Evolutionary conservation across 2,797 vertebrate genomes (phyloP).

Genomic region (Poecile montanus): DNA sequence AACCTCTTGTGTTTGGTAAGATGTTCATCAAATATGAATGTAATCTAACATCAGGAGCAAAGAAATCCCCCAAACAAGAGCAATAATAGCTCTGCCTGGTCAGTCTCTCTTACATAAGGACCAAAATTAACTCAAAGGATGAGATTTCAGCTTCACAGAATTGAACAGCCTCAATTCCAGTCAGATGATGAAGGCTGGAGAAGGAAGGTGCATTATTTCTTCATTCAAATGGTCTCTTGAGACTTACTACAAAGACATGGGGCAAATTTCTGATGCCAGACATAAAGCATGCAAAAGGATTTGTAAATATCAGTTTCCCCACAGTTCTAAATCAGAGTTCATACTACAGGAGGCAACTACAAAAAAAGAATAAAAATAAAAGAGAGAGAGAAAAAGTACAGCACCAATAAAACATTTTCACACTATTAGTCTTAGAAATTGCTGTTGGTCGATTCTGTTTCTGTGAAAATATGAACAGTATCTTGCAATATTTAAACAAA

Average conservation of each 20-base stretch:
- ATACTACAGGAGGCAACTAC: background rate
- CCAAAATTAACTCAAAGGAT: background rate
- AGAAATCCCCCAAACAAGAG: background rate
- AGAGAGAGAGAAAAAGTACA: background rate
- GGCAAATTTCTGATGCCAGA: background rate
- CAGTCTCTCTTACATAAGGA: background rate
- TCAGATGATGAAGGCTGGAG: background rate
- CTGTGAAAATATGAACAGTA: background rate
- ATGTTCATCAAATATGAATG: background rate
- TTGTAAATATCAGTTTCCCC: background rate
- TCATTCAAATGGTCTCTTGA: background rate
- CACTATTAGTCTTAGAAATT: background rate
- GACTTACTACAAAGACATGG: background rate
- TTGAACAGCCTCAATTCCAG: background rate
- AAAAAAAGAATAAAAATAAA: too few species aligned
- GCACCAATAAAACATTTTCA: background rate
- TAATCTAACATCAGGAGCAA: background rate
- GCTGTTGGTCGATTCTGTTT: background rate
- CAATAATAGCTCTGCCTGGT: background rate
- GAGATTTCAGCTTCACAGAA: background rate
- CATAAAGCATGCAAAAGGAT: fast-evolving
- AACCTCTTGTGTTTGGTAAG: background rate
- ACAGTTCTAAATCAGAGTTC: background rate
- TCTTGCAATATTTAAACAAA: background rate
- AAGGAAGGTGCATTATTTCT: background rate